phyloP scores from a whole-genome alignment of 2,888 invertebrate genomes.

The Drosophila cognata region DNA sequence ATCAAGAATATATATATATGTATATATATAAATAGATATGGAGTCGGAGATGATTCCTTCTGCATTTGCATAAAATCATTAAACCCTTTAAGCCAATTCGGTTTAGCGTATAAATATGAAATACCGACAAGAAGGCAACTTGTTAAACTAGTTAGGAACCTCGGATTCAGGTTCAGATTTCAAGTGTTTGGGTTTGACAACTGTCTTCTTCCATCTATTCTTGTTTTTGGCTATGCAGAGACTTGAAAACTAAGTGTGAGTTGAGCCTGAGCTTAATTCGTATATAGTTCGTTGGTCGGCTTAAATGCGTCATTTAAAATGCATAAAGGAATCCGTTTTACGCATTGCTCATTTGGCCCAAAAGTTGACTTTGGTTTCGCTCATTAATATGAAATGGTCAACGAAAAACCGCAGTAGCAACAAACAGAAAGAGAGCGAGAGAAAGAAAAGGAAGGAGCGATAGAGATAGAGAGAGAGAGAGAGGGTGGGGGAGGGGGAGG shows the following conservation, averaged over 20 bases:
- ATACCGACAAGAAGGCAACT: not conserved
- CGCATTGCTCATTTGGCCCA: conserved; percentile 29
- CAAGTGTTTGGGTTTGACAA: not conserved
- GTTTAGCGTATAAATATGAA: not conserved
- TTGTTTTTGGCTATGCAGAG: not conserved
- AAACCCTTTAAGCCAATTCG: no score
- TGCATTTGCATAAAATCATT: not conserved
- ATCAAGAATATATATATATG: not conserved
- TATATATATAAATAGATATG: not conserved
- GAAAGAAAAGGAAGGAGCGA: not conserved
- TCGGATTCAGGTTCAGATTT: no score
- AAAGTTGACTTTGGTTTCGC: conserved; percentile 33
- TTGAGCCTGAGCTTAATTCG: conserved; percentile 8
- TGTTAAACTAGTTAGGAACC: not conserved
- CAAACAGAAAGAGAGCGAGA: not conserved
- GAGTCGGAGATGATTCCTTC: not conserved
- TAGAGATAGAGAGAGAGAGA: not conserved
- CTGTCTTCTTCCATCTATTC: not conserved
- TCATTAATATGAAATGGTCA: conserved; percentile 57
- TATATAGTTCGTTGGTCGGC: not conserved
- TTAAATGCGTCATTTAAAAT: conserved; percentile 2
- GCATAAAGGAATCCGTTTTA: conserved; percentile 21
- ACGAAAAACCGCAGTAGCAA: conserved; percentile 34
- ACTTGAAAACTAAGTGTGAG: not conserved
- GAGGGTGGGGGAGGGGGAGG: not conserved